A percentile compares a stretch with the other conserved stretches of the same genome.
Conservation (phyloP, 2,797 vertebrate species). For the Pyrocephalus nanus region DNA sequence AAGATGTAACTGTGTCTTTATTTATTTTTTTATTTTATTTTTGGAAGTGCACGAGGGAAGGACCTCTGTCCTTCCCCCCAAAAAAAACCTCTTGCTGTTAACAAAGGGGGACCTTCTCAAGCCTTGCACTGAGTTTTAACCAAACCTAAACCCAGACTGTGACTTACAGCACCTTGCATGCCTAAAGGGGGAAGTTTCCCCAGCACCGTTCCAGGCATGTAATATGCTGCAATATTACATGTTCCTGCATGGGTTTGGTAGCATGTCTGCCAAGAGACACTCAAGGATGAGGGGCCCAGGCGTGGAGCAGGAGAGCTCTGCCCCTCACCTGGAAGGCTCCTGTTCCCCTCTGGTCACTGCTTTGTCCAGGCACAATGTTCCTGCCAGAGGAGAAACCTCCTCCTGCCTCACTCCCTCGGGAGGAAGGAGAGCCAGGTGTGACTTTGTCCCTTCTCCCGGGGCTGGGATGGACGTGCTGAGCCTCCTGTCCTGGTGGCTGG, state of each 20-base stretch:
- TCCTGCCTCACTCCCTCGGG: not conserved
- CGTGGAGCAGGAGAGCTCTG: not conserved
- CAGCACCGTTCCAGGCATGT: conserved; percentile 42
- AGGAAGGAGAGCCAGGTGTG: not conserved
- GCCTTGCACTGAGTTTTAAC: not conserved
- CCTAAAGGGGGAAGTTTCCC: not conserved
- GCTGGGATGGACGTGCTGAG: not conserved
- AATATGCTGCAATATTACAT: conserved; percentile 59
- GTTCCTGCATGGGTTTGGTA: conserved; percentile 47
- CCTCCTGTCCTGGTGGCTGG: not conserved
- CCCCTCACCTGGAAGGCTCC: not conserved
- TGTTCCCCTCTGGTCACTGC: not conserved
- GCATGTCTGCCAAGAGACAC: conserved; percentile 36
- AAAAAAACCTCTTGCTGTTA: not conserved
- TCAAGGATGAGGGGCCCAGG: not conserved
- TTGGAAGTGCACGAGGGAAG: not conserved
- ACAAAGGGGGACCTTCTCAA: not conserved
- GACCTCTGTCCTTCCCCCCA: not conserved
- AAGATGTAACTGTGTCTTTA: not conserved
- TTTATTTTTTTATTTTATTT: not conserved
- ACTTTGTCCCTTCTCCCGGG: not conserved
- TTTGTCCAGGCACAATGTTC: not conserved
- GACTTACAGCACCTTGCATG: conserved; percentile 57
- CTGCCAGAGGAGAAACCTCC: not conserved
- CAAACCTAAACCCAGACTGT: not conserved